Evolutionary conservation across 2,797 vertebrate genomes (phyloP).

Genomic region (Remorina albescens): DNA sequence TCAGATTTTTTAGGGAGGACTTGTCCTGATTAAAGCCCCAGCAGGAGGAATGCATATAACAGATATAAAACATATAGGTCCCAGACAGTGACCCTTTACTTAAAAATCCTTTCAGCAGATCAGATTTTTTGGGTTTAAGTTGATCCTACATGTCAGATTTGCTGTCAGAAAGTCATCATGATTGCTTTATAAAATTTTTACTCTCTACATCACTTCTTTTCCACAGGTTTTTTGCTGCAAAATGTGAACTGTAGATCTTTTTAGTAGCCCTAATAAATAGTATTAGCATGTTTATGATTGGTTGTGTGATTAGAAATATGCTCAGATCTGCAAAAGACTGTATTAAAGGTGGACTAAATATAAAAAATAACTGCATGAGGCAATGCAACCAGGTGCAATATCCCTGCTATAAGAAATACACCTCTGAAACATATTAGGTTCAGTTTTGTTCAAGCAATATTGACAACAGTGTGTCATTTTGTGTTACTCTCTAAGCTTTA

Average conservation of each 20-base stretch:
- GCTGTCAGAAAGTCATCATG: conserved; percentile 33
- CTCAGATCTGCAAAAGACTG: conserved; percentile 29
- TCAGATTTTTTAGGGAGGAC: conserved; percentile 40
- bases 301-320: conserved; percentile 25
- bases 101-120: conserved; percentile 42
- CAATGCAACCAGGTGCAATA: conserved; percentile 60
- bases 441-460: conserved; percentile 36
- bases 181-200: conserved; percentile 39
- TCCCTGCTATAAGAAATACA: conserved; percentile 28
- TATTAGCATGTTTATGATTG: neutral
- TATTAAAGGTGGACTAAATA: conserved; percentile 40
- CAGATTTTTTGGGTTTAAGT: conserved; percentile 61
- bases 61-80: conserved; percentile 51
- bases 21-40: conserved; percentile 69
- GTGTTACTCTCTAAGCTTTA: conserved; percentile 12
- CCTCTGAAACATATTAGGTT: conserved; percentile 16
- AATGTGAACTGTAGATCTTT: neutral
- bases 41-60: conserved; percentile 62
- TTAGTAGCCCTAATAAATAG: too few species aligned
- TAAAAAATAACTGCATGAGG: conserved; percentile 34
- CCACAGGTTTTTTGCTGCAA: neutral
- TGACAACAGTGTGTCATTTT: conserved; percentile 28
- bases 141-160: conserved; percentile 45
- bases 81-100: conserved; percentile 56
- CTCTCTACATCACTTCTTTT: conserved; percentile 6